These are phyloP conservation scores for Parauchenoglanis punctatus DNA, from an alignment of 2,797 vertebrate genomes.

Conservation along the genomic window DNA sequence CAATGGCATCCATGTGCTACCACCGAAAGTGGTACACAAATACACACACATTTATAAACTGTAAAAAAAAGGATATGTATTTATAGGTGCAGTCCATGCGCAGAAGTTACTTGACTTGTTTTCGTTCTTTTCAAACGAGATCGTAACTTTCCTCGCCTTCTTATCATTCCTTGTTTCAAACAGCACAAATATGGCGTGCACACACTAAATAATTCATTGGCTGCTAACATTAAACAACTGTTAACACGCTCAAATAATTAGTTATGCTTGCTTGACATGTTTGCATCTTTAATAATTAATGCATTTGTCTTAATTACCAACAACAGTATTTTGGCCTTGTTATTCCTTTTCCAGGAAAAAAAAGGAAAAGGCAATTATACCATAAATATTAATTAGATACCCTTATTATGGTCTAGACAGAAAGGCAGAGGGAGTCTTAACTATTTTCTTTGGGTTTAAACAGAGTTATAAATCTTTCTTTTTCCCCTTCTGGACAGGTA, in stretches of 20 bases:
- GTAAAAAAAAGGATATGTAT: slow-evolving; percentile 36
- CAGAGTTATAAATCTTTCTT: slow-evolving; percentile 63
- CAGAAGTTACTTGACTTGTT: slow-evolving; percentile 54
- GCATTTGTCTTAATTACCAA: slow-evolving; percentile 99
- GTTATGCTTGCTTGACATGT: slow-evolving; percentile 99
- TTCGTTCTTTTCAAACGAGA: slow-evolving; percentile 56
- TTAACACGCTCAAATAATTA: slow-evolving; percentile 99
- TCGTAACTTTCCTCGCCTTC: slow-evolving; percentile 64
- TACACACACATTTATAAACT: slow-evolving; percentile 23
- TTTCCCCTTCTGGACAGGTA: slow-evolving; percentile 60
- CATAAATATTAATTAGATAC: slow-evolving; percentile 96
- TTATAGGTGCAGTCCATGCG: slow-evolving; percentile 48
- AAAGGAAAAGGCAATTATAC: slow-evolving; percentile 91
- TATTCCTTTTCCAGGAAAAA: slow-evolving; percentile 87
- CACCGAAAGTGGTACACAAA: slow-evolving; percentile 49
- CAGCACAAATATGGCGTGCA: slow-evolving; percentile 88
- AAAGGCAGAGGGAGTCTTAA: slow-evolving; percentile 64
- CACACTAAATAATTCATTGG: slow-evolving; percentile 98
- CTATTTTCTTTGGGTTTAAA: slow-evolving; percentile 62
- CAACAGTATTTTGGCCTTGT: slow-evolving; percentile 90
- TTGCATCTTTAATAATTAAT: slow-evolving; percentile 99
- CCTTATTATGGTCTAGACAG: slow-evolving; percentile 92
- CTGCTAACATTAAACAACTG: slow-evolving; percentile 99
- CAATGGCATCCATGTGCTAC: slow-evolving; percentile 45
- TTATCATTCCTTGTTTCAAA: slow-evolving; percentile 83